Evolutionary conservation across 2,113 vertebrate genomes (phyloP).

Genomic region (Otocyon megalotis): DNA sequence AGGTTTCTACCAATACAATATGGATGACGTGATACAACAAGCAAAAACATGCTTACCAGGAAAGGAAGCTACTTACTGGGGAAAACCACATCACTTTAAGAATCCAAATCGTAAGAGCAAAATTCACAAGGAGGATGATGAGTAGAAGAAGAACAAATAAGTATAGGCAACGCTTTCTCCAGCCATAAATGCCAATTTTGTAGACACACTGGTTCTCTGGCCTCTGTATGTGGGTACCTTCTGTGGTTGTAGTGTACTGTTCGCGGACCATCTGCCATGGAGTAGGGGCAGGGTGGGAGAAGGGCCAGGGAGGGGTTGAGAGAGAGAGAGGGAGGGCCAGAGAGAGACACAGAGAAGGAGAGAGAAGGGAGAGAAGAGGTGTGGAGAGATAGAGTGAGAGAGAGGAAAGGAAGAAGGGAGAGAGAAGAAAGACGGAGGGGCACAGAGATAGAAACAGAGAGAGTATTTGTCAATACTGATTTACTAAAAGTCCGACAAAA

Average conservation of each 20-base stretch:
- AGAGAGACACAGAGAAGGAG: neutral
- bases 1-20: neutral
- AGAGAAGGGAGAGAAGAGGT: neutral
- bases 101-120: constrained; percentile 98
- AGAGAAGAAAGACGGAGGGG: too few species aligned
- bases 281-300: neutral
- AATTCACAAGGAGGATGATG: constrained; percentile 95
- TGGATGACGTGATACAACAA: neutral
- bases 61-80: constrained; percentile 88
- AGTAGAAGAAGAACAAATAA: constrained; percentile 96
- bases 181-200: constrained; percentile 98
- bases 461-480: neutral
- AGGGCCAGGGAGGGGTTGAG: accelerated
- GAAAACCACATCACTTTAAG: constrained; percentile 99
- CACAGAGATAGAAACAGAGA: neutral
- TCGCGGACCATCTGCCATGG: constrained; percentile 94
- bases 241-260: constrained; percentile 92
- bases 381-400: too few species aligned
- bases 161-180: constrained; percentile 99
- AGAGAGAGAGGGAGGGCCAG: neutral
- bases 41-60: neutral
- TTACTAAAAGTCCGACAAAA: neutral
- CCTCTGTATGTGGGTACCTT: constrained; percentile 89
- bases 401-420: too few species aligned
- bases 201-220: constrained; percentile 90